These are phyloP conservation scores for Chrysolina haemoptera DNA, from an alignment of 2,888 invertebrate species.

Conservation along the genomic window DNA sequence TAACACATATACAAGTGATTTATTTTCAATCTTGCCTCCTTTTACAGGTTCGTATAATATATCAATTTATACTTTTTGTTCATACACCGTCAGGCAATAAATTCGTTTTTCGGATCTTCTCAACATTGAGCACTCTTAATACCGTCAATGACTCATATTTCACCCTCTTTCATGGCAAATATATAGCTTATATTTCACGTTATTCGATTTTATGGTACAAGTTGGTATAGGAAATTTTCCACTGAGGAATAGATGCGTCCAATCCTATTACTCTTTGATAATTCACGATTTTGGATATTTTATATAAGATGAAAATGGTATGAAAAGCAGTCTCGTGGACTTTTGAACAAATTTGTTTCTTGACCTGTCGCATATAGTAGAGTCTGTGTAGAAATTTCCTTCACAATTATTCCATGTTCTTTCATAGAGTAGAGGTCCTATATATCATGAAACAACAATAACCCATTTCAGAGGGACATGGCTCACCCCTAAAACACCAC, in stretches of 20 bases:
- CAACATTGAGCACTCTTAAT: slow-evolving; percentile 11
- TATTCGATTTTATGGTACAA: slow-evolving; percentile 2
- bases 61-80: slow-evolving; percentile 2
- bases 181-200: background rate
- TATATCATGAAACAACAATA: no score
- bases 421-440: no score
- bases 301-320: background rate
- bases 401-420: no score
- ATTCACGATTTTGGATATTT: background rate
- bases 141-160: slow-evolving; percentile 8
- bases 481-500: no score
- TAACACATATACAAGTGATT: background rate
- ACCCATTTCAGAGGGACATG: no score
- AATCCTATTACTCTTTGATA: background rate
- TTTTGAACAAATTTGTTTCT: background rate
- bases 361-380: no score
- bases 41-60: background rate
- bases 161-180: slow-evolving; percentile 11
- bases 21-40: background rate
- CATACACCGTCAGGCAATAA: background rate
- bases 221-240: background rate
- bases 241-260: background rate
- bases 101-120: background rate
- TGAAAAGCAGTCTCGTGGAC: background rate
- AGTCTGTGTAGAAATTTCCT: no score